Base-by-base conservation (phyloP, 2,888 invertebrate genomes). In the Chymomyza fuscimana region DNA sequence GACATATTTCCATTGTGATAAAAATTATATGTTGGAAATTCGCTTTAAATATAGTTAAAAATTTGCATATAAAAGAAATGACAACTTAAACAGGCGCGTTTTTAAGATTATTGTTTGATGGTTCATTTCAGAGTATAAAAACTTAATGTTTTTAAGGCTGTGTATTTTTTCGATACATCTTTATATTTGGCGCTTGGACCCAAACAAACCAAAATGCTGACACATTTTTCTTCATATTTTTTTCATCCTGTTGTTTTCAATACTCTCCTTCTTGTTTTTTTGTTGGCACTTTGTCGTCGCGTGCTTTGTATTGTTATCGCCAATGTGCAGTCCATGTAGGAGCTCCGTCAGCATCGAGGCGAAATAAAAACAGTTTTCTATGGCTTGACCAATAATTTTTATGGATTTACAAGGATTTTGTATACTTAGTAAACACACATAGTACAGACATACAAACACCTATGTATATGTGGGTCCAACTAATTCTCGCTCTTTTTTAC, bases 391-490 rank as follows among this genome's bases (percentile, higher is more conserved):
- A 67, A 86, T 80, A 78, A 84, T 83, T 83, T 85, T 87, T 89
- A 89, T 87, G 74, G 88, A 87, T 89, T 89, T 87, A 82, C 84
- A 75, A 73, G 79, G 82, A 87, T 73, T 80, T 25, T 56, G 56
- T 54, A 36, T 56, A 64, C 40, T 64, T 19, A 59, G 29, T 59
- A 5, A 32, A 9, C 32, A 15, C 7, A 36, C 59, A 59, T 9
- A n/a, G 4, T n/a, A 51, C 9, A 61, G 16, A 29, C 22, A 32
- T 25, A 12, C 63, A 40, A 50, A 61, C 52, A 66, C 16, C 15
- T 46, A 9, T 54, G 19, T n/a, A 22, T 54, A 9, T 19, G 19
- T 54, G 15, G 5, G 19, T 54, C 2, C 40, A 46, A 46, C 40
- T 46, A 10, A 12, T 12, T 46, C 40, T 46, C 40, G 40, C 12